Conservation (phyloP, 2,113 vertebrate genomes). For the Siphamia tubifer region DNA sequence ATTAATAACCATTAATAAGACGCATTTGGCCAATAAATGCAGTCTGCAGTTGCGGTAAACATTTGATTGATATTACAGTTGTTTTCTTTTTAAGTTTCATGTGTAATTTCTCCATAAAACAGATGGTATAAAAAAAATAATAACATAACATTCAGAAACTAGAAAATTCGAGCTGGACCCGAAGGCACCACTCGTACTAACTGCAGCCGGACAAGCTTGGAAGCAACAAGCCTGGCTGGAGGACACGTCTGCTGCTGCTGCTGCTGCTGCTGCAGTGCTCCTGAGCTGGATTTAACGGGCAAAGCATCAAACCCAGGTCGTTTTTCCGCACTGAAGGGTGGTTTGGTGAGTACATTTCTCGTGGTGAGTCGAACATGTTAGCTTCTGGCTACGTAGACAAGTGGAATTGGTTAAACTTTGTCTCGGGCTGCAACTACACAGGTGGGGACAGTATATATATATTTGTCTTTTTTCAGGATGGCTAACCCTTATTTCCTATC, state of each 20-base stretch:
- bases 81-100: too few relatives aligned
- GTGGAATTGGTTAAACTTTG: conserved; percentile 21
- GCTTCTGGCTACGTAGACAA: not conserved
- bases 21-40: too few relatives aligned
- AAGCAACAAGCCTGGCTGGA: conserved; percentile 55
- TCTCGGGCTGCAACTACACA: conserved; percentile 21
- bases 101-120: not conserved
- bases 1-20: too few relatives aligned
- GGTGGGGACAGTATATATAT: conserved; percentile 9
- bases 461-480: conserved; percentile 15
- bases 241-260: conserved; percentile 15
- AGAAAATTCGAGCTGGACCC: conserved; percentile 14
- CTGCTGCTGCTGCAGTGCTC: not conserved
- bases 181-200: conserved; percentile 45
- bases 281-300: not conserved
- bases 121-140: too few relatives aligned
- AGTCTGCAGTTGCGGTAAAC: too few relatives aligned
- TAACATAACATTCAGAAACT: too few relatives aligned
- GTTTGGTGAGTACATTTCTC: conserved; percentile 27
- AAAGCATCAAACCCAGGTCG: not conserved
- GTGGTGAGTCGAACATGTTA: not conserved
- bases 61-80: too few relatives aligned
- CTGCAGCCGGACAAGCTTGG: conserved; percentile 24
- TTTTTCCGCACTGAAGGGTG: not conserved
- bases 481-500: not conserved